These are phyloP conservation scores for Hiodon tergisus DNA, from an alignment of 2,113 vertebrate genomes.

Conservation along the genomic window DNA sequence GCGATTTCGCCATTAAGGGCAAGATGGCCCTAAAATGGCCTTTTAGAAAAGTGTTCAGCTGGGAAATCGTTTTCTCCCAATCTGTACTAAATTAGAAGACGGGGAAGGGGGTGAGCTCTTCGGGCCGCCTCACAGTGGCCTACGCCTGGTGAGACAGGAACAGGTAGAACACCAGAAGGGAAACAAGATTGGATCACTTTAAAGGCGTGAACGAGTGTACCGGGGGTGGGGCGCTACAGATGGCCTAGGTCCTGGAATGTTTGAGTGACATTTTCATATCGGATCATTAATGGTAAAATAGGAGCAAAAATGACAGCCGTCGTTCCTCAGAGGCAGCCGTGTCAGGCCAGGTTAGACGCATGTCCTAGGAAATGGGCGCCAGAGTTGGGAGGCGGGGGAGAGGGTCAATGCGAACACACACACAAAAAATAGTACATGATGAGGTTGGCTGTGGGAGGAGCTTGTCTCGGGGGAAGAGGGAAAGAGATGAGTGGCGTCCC, in stretches of 20 bases:
- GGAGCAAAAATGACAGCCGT: background rate
- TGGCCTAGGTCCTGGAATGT: background rate
- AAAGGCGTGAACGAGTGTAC: conserved; percentile 8
- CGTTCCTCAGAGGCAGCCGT: no score
- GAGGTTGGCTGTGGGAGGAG: background rate
- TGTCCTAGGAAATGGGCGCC: no score
- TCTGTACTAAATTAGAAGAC: background rate
- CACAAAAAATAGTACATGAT: background rate
- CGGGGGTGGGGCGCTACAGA: background rate
- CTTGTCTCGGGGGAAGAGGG: background rate
- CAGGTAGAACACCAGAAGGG: conserved; percentile 45
- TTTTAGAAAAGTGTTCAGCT: conserved; percentile 3
- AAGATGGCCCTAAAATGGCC: background rate
- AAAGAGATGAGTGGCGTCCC: background rate
- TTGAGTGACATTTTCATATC: no score
- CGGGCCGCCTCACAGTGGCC: conserved; percentile 51
- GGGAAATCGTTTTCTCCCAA: background rate
- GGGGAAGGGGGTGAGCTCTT: conserved; percentile 12
- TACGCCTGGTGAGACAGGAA: conserved; percentile 47
- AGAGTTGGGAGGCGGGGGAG: background rate
- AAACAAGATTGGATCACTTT: conserved; percentile 40
- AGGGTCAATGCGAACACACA: background rate
- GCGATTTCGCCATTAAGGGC: no score
- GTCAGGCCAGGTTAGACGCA: no score
- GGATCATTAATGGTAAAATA: no score